Evolutionary conservation across 2,113 vertebrate genomes (phyloP), one percentile per base, ranked within the genome.

Genomic region (Otis tarda): DNA sequence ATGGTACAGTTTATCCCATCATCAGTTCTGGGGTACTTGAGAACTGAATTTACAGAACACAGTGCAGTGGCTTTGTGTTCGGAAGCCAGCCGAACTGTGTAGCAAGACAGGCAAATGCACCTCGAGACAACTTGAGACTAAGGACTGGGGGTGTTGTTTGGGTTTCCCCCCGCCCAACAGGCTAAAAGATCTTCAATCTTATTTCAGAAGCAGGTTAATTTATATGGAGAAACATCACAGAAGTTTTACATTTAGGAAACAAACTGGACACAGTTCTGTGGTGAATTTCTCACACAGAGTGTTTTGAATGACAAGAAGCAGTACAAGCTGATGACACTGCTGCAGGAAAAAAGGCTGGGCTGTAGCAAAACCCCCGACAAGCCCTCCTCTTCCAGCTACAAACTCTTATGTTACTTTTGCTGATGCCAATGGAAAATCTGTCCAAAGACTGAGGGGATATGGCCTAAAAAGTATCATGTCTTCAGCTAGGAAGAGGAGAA

Each of bases 201-300:
- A 83, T 80, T 84, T 91, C 13, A 65, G 49, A 90, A 76, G 19
- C 47, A 63, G 15, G 17, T 39, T 87, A 70, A 75, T 45, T n/a
- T 49, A n/a, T 18, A 59, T 6, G 33, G 41, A 71, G 55, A 84
- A 82, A 67, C 28, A 43, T 35, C 15, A 1, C 3, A 12, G 4
- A 70, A 23, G 24, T 23, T 91, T 50, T 70, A 22, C 23, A 31
- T 43, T 56, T 60, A 53, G 65, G 27, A 93, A 80, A 64, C 3
- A 60, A 87, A 31, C 28, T 18, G 31, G 61, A 31, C 41, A 9
- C 5, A 9, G 33, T 41, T 95, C 71, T 47, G 21, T 18, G 1
- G 0, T 8, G 6, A 52, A 17, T 76, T 79, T 91, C 61, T 86
- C 49, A 56, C 0, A 0, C 21, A n/a, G 56, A 49, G 22, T 45